Conservation (phyloP, 2,113 vertebrate genomes). For the Upupa epops region DNA sequence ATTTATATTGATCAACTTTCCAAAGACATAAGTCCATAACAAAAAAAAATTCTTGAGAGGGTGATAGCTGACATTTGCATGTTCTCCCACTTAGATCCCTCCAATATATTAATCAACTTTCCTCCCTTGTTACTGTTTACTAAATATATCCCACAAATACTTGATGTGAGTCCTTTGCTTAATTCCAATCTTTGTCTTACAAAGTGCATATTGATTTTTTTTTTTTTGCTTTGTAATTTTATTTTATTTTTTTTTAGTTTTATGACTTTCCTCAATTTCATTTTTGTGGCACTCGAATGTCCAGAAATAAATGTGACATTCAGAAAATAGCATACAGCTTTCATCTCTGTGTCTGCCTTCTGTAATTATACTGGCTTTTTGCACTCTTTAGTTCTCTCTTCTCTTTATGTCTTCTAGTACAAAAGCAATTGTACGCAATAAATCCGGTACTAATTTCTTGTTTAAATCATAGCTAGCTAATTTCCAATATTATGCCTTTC, state of each 20-base stretch:
- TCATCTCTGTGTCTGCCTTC: neutral
- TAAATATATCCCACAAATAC: neutral
- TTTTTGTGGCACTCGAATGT: neutral
- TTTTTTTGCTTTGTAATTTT: neutral
- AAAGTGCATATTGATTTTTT: neutral
- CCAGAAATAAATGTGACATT: neutral
- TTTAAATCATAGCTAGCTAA: neutral
- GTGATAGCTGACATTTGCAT: neutral
- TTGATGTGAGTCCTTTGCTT: neutral
- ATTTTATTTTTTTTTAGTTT: neutral
- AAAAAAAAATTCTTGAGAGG: neutral
- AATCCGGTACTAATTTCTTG: neutral
- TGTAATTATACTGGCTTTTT: neutral
- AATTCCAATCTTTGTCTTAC: neutral
- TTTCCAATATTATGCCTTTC: neutral
- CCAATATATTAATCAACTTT: neutral
- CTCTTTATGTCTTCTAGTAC: neutral
- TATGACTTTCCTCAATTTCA: neutral
- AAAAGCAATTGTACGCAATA: neutral
- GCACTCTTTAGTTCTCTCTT: neutral
- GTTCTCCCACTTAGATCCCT: neutral
- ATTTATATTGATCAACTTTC: neutral
- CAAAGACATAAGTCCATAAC: neutral
- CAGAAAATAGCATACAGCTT: neutral
- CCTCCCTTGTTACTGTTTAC: neutral